These are phyloP conservation scores for Drosophila punjabiensis DNA, from an alignment of 1,140 invertebrate genomes.

Conservation along the genomic window DNA sequence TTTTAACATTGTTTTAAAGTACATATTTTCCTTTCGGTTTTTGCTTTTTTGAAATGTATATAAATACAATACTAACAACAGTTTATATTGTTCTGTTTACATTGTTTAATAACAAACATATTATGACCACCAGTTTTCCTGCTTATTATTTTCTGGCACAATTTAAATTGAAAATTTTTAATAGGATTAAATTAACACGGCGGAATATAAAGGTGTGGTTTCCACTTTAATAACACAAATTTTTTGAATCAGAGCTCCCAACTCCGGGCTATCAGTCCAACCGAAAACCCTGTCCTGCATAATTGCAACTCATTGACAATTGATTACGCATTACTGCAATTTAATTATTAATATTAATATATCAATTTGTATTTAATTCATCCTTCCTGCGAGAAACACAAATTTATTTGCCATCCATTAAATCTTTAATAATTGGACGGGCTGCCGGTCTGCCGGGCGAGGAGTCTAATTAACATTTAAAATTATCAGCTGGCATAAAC, in stretches of 20 bases:
- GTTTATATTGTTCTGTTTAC: too few relatives aligned
- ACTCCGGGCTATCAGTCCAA: not conserved
- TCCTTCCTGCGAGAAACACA: conserved; percentile 27
- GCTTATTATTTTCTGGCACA: not conserved
- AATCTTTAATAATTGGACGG: conserved; percentile 44
- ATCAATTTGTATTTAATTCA: conserved; percentile 52
- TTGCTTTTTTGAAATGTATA: not conserved
- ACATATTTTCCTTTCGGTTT: not conserved
- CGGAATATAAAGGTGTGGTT: not conserved
- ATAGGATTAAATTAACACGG: conserved; percentile 2
- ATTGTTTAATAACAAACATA: conserved; percentile 1
- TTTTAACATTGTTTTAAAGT: not conserved
- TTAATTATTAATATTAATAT: conserved; percentile 50
- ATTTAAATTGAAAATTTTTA: not conserved
- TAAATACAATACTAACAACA: not conserved
- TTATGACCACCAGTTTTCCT: not conserved
- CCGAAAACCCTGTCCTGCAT: not conserved
- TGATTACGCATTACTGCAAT: conserved; percentile 54
- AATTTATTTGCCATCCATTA: conserved; percentile 39
- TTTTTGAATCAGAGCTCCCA: not conserved
- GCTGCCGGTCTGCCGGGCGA: conserved; percentile 4
- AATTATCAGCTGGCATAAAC: conserved; percentile 68
- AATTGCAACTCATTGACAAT: conserved; percentile 41
- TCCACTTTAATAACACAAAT: conserved; percentile 7
- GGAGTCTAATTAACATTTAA: conserved; percentile 70